A percentile compares a stretch with the other conserved stretches of the same genome.
Conservation (phyloP, 2,797 vertebrate genomes). For the Kryptolebias ocellatus region DNA sequence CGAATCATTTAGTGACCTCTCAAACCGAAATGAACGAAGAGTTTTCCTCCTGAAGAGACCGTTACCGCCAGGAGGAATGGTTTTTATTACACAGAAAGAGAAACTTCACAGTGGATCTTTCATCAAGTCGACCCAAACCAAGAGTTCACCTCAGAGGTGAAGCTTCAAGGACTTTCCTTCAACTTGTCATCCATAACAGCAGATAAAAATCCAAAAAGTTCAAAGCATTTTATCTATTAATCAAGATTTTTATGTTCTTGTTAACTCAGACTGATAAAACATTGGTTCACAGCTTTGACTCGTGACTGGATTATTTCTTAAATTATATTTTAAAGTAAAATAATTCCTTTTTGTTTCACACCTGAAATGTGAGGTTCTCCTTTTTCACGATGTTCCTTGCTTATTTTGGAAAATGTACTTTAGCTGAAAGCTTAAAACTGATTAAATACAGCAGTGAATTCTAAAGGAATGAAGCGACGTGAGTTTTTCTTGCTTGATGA, state of each 20-base stretch:
- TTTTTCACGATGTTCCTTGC: too few species aligned
- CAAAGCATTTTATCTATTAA: neutral
- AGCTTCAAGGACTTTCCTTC: neutral
- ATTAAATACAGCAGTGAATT: too few species aligned
- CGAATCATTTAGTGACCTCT: neutral
- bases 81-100: neutral
- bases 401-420: too few species aligned
- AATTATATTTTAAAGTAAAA: too few species aligned
- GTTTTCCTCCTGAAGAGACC: neutral
- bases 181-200: neutral
- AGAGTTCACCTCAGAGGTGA: neutral
- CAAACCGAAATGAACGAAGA: neutral
- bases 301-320: neutral
- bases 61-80: neutral
- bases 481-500: too few species aligned
- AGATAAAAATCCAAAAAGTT: neutral
- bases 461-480: too few species aligned
- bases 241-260: too few species aligned
- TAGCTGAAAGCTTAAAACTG: too few species aligned
- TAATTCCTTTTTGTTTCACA: too few species aligned
- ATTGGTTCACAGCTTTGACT: neutral
- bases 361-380: too few species aligned
- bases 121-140: neutral
- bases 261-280: too few species aligned
- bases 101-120: neutral